Percentiles rank a stretch among this genome's conserved stretches.
Evolutionary conservation across 2,888 invertebrate genomes (phyloP).

Genomic region (Pocota personata): DNA sequence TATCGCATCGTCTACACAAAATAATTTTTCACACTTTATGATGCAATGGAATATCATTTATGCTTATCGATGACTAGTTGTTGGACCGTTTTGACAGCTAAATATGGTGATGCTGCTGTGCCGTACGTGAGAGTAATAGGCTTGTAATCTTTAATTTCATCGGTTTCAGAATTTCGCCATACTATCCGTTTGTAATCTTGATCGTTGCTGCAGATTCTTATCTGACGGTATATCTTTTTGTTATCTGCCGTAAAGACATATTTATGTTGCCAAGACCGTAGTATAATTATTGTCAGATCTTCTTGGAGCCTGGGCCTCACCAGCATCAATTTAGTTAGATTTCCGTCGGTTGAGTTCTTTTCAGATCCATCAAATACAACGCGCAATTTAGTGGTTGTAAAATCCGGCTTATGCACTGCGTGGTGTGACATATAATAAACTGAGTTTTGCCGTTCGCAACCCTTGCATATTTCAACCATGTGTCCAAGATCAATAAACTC

Average conservation of each 20-base stretch:
- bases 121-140: no score
- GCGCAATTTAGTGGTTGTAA: neutral
- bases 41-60: no score
- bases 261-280: neutral
- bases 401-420: neutral
- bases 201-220: neutral
- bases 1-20: neutral
- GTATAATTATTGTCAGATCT: neutral
- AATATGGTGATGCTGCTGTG: no score
- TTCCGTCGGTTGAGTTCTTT: neutral
- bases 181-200: no score
- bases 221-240: neutral
- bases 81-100: no score
- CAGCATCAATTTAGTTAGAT: neutral
- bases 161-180: no score
- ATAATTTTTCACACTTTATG: no score
- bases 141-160: no score
- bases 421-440: neutral
- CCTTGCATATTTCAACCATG: neutral
- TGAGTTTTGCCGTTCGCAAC: neutral
- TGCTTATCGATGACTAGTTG: no score
- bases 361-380: neutral
- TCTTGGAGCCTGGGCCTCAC: neutral
- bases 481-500: no score
- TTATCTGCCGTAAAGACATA: neutral